Conservation (phyloP, 2,113 vertebrate genomes). For the Gasterosteus nipponicus region DNA sequence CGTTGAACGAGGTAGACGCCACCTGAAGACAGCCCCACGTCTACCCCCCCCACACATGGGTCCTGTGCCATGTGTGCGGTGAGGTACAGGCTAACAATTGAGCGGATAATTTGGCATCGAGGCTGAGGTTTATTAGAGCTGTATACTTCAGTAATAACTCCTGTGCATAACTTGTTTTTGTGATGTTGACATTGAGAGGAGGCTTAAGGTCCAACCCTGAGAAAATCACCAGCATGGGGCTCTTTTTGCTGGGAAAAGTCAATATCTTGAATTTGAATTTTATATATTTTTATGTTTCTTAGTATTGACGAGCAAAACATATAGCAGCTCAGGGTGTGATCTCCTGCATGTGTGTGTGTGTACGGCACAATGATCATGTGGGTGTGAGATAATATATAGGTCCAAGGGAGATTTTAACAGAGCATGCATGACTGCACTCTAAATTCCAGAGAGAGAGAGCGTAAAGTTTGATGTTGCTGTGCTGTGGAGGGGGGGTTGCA, state of each 20-base stretch:
- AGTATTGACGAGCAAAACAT: conserved; percentile 4
- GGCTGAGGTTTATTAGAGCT: conserved; percentile 39
- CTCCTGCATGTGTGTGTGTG: neutral
- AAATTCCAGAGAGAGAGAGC: conserved; percentile 56
- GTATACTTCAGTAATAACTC: conserved; percentile 35
- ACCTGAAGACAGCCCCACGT: conserved; percentile 33
- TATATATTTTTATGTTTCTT: neutral
- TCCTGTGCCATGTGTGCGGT: conserved; percentile 52
- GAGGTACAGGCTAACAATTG: conserved; percentile 42
- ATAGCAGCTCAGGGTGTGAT: neutral
- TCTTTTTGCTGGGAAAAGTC: conserved; percentile 2
- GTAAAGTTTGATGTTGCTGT: conserved; percentile 67
- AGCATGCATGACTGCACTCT: conserved; percentile 65
- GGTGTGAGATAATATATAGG: conserved; percentile 40
- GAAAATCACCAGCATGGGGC: neutral
- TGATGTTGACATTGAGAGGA: conserved; percentile 38
- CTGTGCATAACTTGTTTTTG: conserved; percentile 15
- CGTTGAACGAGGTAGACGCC: conserved; percentile 37
- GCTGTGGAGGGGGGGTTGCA: conserved; percentile 17
- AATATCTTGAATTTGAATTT: conserved; percentile 18
- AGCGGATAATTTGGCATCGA: conserved; percentile 41
- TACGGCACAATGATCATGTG: conserved; percentile 22
- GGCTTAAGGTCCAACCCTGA: conserved; percentile 5
- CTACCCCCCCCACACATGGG: conserved; percentile 18
- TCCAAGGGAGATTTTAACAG: conserved; percentile 62